Base-by-base conservation (phyloP, 2,113 vertebrate species). In the Pipra filicauda region DNA sequence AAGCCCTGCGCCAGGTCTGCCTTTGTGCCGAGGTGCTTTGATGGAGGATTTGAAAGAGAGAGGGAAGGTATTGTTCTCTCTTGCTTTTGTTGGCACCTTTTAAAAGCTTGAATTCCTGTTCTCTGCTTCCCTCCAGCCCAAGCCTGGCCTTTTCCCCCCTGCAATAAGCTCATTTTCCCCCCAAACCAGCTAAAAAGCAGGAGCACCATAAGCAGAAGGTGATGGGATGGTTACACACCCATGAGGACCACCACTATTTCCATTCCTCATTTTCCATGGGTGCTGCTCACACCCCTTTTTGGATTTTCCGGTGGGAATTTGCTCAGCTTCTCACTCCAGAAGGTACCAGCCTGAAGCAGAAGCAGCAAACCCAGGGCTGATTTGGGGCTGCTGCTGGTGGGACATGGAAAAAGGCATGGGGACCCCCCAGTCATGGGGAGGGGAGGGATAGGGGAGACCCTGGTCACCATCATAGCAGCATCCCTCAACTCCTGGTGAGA, bases 401-500 rank as follows among this genome's bases (percentile, higher is more conserved):
- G 71, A 21, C 1, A 1, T 0, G 6, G 55, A 1, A 31, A 59
- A 39, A 13, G 8, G 8, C 1, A 0, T 2, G 22, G 18, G 30
- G 12, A 48, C 2, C 6, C 21, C n/a, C 3, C 3, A 26, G 31
- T 4, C 1, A 0, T 4, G 5, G 14, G 37, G 12, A 35, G 67
- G 46, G 37, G 39, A n/a, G 33, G 57, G 57, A 30, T 2, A 8
- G 18, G 24, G 16, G 5, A 59, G 9, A 22, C 6, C 44, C 39
- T 0, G 0, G 3, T 8, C 58, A 6, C 3, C 2, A 0, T 4
- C 4, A 1, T 2, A 23, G 51, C 35, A 33, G 11, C 28, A 27
- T 9, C 52, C 30, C 46, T 27, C 4, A 0, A 9, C 31, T 39
- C 66, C 66, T 11, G 2, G 6, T 0, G 31, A 67, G n/a, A 58